phyloP scores from a whole-genome alignment of 2,113 vertebrate species.

The Gambusia affinis region DNA sequence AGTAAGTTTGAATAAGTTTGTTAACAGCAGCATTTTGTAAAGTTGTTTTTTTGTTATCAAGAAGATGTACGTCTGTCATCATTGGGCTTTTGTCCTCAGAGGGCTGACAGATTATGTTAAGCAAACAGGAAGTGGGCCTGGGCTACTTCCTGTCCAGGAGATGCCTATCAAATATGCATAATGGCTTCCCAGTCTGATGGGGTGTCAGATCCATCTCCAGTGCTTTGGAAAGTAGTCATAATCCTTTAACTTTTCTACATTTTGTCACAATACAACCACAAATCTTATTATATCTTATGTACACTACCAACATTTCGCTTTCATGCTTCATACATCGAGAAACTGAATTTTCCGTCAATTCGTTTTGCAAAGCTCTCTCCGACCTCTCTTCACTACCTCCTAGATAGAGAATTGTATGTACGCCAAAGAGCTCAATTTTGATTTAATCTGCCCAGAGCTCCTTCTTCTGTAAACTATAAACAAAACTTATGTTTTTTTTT shows the following conservation, averaged over 20 bases:
- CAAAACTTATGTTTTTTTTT: neutral
- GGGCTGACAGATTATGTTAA: constrained; percentile 41
- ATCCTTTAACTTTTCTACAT: neutral
- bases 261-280: neutral
- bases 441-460: neutral
- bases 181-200: constrained; percentile 38
- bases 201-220: constrained; percentile 4
- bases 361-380: no score
- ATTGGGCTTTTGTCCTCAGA: constrained; percentile 17
- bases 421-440: no score
- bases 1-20: neutral
- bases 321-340: neutral
- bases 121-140: constrained; percentile 72
- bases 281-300: neutral
- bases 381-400: no score
- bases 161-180: constrained; percentile 67
- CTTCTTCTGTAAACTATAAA: neutral
- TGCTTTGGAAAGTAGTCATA: neutral
- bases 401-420: no score
- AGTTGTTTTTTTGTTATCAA: constrained; percentile 12
- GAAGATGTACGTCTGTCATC: constrained; percentile 35
- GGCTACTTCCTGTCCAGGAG: constrained; percentile 7
- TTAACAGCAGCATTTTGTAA: constrained; percentile 33
- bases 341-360: neutral
- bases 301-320: neutral